Evolutionary conservation across 2,797 vertebrate genomes (phyloP).

Genomic region (Coranthus polyacanthus): DNA sequence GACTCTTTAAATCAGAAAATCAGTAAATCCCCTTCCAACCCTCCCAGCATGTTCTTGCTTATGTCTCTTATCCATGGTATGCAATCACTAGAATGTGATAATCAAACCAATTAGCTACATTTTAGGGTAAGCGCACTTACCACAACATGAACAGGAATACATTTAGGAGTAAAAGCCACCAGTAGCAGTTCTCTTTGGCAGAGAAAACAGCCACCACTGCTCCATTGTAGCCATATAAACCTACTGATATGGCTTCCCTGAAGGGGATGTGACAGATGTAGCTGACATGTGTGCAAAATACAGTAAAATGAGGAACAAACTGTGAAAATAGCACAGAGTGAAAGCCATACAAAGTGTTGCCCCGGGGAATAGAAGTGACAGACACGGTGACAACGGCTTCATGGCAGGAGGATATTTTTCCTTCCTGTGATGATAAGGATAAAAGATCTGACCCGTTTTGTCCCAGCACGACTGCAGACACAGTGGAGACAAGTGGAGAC

Average conservation of each 20-base stretch:
- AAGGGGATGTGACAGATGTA: conserved; percentile 42
- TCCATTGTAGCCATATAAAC: conserved; percentile 89
- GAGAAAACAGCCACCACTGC: conserved; percentile 41
- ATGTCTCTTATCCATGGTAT: no score
- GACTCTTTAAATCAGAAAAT: no score
- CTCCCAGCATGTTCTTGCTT: no score
- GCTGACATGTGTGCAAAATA: conserved; percentile 24
- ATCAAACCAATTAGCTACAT: no score
- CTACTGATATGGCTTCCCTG: conserved; percentile 86
- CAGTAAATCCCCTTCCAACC: no score
- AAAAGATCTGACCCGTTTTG: conserved; percentile 85
- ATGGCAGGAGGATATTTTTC: neutral
- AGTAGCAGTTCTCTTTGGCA: no score
- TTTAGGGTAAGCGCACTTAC: no score
- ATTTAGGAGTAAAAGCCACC: no score
- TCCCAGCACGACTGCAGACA: conserved; percentile 86
- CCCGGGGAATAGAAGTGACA: conserved; percentile 16
- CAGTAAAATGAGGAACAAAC: conserved; percentile 34
- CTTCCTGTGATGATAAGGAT: neutral
- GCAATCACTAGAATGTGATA: no score
- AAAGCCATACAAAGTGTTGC: conserved; percentile 23
- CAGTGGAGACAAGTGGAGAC: conserved; percentile 79
- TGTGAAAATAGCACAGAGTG: conserved; percentile 30
- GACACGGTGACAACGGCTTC: conserved; percentile 18
- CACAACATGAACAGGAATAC: no score